A percentile compares a stretch with the other conserved stretches of the same genome.
Evolutionary conservation across 2,888 invertebrate species (phyloP).

Genomic region (Venusia cambrica): DNA sequence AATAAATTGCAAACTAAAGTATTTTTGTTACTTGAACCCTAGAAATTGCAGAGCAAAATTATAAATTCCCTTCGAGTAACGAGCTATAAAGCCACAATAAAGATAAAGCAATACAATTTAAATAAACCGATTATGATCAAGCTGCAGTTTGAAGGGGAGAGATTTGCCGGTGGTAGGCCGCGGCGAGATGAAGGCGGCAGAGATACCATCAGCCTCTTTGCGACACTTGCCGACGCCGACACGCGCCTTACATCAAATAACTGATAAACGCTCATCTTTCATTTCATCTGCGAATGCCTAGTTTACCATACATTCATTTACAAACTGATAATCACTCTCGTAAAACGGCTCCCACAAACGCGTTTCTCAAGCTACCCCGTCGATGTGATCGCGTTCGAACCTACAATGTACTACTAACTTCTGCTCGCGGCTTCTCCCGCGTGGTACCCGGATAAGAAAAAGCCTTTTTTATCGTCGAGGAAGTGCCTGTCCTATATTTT

Average conservation of each 20-base stretch:
- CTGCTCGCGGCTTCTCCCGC: too few relatives aligned
- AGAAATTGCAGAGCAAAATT: slow-evolving; percentile 17
- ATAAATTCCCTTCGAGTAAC: slow-evolving; percentile 30
- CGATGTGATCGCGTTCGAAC: too few relatives aligned
- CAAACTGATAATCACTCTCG: slow-evolving; percentile 25
- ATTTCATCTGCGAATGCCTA: slow-evolving; percentile 57
- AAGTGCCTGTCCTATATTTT: too few relatives aligned
- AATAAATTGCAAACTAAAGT: too few relatives aligned
- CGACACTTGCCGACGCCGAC: slow-evolving; percentile 59
- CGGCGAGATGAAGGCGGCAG: slow-evolving; percentile 66
- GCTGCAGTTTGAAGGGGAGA: slow-evolving; percentile 48
- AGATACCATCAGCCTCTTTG: slow-evolving; percentile 65
- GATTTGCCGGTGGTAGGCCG: slow-evolving; percentile 47
- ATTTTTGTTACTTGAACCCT: background rate
- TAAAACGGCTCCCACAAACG: slow-evolving; percentile 25
- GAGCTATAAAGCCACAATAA: slow-evolving; percentile 36
- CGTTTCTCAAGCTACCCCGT: slow-evolving; percentile 24
- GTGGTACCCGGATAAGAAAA: too few relatives aligned
- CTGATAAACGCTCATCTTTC: slow-evolving; percentile 67
- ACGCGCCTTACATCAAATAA: slow-evolving; percentile 64
- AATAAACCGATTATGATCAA: slow-evolving; percentile 57
- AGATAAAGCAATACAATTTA: slow-evolving; percentile 57
- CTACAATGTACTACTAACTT: too few relatives aligned
- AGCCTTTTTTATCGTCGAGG: too few relatives aligned
- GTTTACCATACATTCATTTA: slow-evolving; percentile 28